Conservation (phyloP, 2,888 invertebrate genomes). For the Gari tellinella region DNA sequence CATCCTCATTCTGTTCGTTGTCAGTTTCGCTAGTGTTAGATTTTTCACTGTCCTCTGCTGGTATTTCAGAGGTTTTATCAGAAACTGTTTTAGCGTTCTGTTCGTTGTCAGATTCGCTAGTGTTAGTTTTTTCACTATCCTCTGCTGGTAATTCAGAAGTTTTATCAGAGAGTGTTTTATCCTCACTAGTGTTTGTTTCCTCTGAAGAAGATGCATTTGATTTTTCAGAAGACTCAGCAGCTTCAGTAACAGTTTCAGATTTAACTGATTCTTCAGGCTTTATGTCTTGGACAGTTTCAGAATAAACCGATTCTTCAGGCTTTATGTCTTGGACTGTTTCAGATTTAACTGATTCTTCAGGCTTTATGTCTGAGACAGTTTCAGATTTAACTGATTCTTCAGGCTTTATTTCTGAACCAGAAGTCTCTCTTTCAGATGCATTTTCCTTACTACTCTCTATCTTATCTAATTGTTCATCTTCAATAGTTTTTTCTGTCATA, state of each 20-base stretch:
- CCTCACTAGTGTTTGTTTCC: not conserved
- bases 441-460: not conserved
- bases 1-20: slow-evolving; percentile 9
- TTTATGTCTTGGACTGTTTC: slow-evolving; percentile 1
- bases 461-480: slow-evolving; percentile 4
- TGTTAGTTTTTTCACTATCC: slow-evolving; percentile 8
- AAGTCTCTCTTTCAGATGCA: not conserved
- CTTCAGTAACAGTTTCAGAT: slow-evolving; percentile 7
- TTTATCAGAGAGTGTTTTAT: not conserved
- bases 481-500: slow-evolving; percentile 2
- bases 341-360: not conserved
- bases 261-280: slow-evolving; percentile 9
- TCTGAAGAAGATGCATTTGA: too few species aligned
- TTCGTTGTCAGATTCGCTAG: slow-evolving; percentile 18
- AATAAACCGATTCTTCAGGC: slow-evolving; percentile 6
- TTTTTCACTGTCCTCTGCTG: slow-evolving; percentile 7
- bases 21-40: slow-evolving; percentile 19
- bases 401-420: slow-evolving; percentile 1
- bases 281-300: slow-evolving; percentile 7
- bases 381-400: not conserved
- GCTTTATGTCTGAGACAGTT: slow-evolving; percentile 2
- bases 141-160: slow-evolving; percentile 13
- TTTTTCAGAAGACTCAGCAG: slow-evolving; percentile 1
- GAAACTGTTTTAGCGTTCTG: not conserved
- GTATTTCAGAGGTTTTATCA: slow-evolving; percentile 9